A percentile compares a stretch with the other conserved stretches of the same genome.
These are phyloP conservation scores for Tetragnatha montana DNA, from an alignment of 2,888 invertebrate genomes.

Conservation along the genomic window DNA sequence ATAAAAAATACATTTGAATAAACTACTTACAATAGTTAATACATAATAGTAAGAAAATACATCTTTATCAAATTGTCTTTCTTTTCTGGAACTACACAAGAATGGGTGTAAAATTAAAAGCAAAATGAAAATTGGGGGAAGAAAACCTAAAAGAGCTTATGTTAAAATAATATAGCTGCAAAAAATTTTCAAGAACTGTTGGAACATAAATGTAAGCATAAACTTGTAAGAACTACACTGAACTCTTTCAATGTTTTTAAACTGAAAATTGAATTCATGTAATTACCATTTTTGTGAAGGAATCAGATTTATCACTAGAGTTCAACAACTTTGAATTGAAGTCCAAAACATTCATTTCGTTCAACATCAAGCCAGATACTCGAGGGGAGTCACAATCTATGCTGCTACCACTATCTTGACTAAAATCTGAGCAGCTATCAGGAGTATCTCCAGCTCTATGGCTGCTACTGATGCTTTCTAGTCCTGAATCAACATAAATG, in stretches of 20 bases:
- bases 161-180: no score
- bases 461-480: constrained; percentile 70
- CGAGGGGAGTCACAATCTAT: constrained; percentile 66
- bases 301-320: not conserved
- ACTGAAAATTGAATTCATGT: not conserved
- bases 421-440: constrained; percentile 69
- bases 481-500: constrained; percentile 66
- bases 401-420: constrained; percentile 68
- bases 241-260: no score
- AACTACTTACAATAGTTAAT: no score
- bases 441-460: constrained; percentile 67
- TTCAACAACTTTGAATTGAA: constrained; percentile 52
- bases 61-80: no score
- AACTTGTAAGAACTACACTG: no score
- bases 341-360: constrained; percentile 56
- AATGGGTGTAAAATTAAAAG: no score
- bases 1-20: no score
- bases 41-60: no score
- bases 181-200: not conserved
- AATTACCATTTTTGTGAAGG: constrained; percentile 31
- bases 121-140: no score
- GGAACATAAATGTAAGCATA: no score
- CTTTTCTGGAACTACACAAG: no score
- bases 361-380: constrained; percentile 50
- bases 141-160: no score